phyloP scores from a whole-genome alignment of 2,797 vertebrate species.

The Poecilia wingei region DNA sequence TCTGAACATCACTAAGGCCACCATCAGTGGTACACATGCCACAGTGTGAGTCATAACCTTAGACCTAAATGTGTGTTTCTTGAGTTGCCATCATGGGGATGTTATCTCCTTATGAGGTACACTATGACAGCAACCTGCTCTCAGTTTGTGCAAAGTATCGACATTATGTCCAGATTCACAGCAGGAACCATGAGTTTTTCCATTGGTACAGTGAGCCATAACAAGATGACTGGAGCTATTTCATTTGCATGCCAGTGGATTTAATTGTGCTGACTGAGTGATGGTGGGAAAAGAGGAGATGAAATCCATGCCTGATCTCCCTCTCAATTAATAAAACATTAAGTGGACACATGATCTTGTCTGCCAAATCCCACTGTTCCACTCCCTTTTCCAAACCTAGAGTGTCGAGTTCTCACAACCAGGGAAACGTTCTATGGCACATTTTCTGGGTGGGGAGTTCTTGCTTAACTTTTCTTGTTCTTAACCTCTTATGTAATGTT shows the following conservation, averaged over 20 bases:
- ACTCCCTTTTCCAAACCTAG: background rate
- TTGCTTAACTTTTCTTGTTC: background rate
- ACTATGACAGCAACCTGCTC: background rate
- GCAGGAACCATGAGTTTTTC: background rate
- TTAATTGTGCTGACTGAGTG: constrained; percentile 10
- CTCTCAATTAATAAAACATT: constrained; percentile 8
- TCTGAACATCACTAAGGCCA: background rate
- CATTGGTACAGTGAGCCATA: background rate
- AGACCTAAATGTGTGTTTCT: background rate
- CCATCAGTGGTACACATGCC: background rate
- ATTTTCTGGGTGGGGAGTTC: no score
- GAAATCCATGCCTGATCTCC: constrained; percentile 4
- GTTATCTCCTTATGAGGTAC: background rate
- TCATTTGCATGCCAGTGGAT: background rate
- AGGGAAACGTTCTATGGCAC: background rate
- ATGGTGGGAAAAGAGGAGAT: constrained; percentile 1
- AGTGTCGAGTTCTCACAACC: background rate
- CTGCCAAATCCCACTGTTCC: constrained; percentile 3
- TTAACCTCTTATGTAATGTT: background rate
- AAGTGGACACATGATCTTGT: constrained; percentile 4
- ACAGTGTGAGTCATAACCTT: background rate
- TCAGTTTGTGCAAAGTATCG: background rate
- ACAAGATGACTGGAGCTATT: background rate
- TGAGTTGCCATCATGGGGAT: background rate
- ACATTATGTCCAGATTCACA: background rate